Percentiles rank a stretch among this genome's conserved stretches.
Conservation (phyloP, 2,797 vertebrate species). For the Morus bassanus region DNA sequence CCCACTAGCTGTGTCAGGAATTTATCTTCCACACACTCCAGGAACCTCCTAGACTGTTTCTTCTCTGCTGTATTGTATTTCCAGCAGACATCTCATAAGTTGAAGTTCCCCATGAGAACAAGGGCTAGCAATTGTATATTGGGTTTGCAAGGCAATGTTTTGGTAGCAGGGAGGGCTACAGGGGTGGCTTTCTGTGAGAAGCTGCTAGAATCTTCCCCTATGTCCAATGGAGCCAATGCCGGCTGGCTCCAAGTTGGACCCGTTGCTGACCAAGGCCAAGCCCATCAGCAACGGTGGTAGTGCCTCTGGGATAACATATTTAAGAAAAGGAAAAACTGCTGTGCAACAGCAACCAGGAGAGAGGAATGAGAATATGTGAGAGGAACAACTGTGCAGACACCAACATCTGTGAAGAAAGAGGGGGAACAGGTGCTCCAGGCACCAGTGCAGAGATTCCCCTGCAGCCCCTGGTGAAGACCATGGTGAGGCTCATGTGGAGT, state of each 20-base stretch:
- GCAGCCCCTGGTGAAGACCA: neutral
- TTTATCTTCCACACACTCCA: too few species aligned
- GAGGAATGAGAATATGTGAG: neutral
- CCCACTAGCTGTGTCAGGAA: too few species aligned
- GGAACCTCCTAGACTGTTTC: too few species aligned
- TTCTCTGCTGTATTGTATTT: too few species aligned
- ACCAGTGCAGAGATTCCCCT: neutral
- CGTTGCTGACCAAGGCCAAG: neutral
- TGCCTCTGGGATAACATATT: fast-evolving
- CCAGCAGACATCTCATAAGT: too few species aligned
- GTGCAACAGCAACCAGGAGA: neutral
- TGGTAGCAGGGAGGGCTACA: neutral
- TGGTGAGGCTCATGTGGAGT: too few species aligned
- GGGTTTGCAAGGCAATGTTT: neutral
- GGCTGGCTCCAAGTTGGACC: fast-evolving
- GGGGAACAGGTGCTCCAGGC: neutral
- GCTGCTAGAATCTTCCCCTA: neutral
- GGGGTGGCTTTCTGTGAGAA: neutral
- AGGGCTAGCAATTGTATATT: neutral
- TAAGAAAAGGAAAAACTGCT: neutral
- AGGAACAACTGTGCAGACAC: neutral
- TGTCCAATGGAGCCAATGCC: neutral
- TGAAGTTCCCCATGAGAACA: neutral
- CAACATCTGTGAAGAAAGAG: too few species aligned
- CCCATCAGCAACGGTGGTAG: neutral